A percentile compares a stretch with the other conserved stretches of the same genome.
Evolutionary conservation across 2,113 vertebrate genomes (phyloP).

Genomic region (Mesoclemmys tuberculata): DNA sequence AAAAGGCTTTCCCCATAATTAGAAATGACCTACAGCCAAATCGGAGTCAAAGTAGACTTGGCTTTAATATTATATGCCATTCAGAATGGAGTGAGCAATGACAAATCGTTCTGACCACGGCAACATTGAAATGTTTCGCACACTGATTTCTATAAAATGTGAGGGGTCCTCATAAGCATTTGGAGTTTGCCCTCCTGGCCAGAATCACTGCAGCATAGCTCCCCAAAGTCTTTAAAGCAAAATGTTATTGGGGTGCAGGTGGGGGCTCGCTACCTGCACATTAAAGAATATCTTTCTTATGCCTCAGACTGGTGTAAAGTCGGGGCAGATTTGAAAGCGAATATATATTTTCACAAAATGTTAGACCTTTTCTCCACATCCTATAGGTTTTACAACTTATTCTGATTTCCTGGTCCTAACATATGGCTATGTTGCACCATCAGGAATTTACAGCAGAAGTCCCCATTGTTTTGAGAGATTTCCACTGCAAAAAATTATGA

Average conservation of each 20-base stretch:
- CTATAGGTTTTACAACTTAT: background rate
- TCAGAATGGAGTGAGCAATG: background rate
- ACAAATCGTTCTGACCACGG: background rate
- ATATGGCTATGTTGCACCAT: background rate
- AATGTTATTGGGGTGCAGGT: background rate
- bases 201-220: background rate
- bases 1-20: background rate
- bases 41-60: background rate
- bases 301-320: too few species aligned
- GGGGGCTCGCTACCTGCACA: background rate
- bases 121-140: background rate
- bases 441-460: background rate
- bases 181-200: background rate
- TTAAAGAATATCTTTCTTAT: background rate
- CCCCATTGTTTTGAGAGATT: background rate
- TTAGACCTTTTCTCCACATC: background rate
- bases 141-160: background rate
- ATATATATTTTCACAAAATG: too few species aligned
- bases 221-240: background rate
- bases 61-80: background rate
- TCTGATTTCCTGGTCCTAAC: rapidly evolving
- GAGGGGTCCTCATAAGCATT: background rate
- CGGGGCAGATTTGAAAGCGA: too few species aligned
- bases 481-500: background rate
- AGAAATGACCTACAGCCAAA: background rate